Evolutionary conservation across 2,888 invertebrate species (phyloP).

Genomic region (Microchrysa polita): DNA sequence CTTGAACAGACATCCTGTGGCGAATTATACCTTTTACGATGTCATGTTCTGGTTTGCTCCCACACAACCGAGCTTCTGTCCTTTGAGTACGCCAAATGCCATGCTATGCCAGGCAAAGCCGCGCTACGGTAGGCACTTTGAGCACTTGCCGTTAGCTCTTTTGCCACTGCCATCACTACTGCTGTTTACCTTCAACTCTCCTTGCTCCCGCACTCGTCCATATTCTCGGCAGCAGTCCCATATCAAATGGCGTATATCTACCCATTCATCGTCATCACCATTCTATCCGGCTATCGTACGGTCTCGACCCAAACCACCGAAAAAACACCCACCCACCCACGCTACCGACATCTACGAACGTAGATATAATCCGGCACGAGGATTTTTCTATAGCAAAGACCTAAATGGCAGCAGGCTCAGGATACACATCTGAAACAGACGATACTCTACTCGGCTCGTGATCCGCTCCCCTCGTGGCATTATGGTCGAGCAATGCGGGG

Average conservation of each 20-base stretch:
- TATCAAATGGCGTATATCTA: conserved; percentile 20
- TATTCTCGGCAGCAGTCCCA: conserved; percentile 6
- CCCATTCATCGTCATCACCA: conserved; percentile 36
- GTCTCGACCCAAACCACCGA: conserved; percentile 5
- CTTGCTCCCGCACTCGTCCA: conserved; percentile 21
- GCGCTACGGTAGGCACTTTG: conserved; percentile 34
- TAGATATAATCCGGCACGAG: conserved; percentile 55
- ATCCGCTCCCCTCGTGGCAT: conserved; percentile 5
- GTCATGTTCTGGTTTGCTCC: conserved; percentile 54
- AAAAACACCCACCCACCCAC: neutral
- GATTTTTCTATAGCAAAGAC: conserved; percentile 49
- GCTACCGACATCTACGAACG: conserved; percentile 33
- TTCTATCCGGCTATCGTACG: conserved; percentile 21
- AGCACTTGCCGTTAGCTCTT: conserved; percentile 36
- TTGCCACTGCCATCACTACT: conserved; percentile 51
- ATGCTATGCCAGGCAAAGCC: conserved; percentile 39
- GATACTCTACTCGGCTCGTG: neutral
- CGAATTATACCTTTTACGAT: conserved; percentile 59
- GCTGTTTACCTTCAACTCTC: conserved; percentile 42
- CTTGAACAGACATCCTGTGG: conserved; percentile 60
- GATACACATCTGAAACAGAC: conserved; percentile 47
- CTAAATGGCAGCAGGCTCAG: conserved; percentile 50
- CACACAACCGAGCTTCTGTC: conserved; percentile 52
- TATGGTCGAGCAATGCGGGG: conserved; percentile 26
- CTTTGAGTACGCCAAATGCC: conserved; percentile 49